Evolutionary conservation across 2,113 vertebrate species (phyloP).

Genomic region (Leiothrix lutea): DNA sequence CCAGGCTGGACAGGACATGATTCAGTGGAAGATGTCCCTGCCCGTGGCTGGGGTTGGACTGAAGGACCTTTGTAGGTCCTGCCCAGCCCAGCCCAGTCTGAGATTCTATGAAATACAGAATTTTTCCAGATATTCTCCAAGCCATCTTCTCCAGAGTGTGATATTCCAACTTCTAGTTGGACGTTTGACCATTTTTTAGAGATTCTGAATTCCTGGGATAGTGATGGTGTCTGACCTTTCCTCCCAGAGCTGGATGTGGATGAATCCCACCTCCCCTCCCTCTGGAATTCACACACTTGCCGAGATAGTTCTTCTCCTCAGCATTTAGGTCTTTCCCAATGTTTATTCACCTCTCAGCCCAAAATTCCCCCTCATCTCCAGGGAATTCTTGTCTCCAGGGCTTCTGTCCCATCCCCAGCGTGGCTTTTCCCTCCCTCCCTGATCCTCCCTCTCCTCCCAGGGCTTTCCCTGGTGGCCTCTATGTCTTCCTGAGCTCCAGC

Average conservation of each 20-base stretch:
- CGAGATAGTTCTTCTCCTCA: neutral
- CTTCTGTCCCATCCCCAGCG: neutral
- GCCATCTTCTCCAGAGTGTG: accelerated
- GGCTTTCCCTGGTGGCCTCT: neutral
- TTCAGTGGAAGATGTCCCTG: neutral
- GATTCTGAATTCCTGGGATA: neutral
- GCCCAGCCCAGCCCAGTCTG: neutral
- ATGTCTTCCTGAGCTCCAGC: neutral
- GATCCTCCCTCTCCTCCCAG: neutral
- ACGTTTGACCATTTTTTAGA: neutral
- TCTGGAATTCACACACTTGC: neutral
- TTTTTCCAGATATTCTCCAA: neutral
- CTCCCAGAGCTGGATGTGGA: neutral
- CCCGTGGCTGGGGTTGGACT: no score
- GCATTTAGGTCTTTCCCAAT: neutral
- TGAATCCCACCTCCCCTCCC: neutral
- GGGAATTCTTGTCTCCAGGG: accelerated
- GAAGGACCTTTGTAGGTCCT: no score
- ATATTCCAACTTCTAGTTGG: accelerated
- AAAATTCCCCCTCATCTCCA: accelerated
- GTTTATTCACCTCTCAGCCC: neutral
- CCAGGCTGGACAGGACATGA: neutral
- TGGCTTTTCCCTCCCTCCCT: neutral
- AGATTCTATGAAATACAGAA: neutral
- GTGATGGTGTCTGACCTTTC: accelerated